A percentile compares a stretch with the other conserved stretches of the same genome.
Conservation (phyloP, 2,113 vertebrate species). For the Phylloscopus whistleri region DNA sequence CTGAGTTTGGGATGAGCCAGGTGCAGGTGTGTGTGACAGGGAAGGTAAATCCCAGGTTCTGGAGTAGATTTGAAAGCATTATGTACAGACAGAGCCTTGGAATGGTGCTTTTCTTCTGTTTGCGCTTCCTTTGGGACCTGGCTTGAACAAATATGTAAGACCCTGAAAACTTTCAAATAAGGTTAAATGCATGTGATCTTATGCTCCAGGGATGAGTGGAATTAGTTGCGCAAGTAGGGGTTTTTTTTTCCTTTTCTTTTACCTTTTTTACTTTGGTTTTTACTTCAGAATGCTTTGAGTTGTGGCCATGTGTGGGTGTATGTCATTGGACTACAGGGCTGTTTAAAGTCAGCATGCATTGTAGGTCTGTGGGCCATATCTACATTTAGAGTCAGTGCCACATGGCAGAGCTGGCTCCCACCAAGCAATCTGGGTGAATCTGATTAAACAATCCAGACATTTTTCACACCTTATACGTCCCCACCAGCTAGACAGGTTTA, state of each 20-base stretch:
- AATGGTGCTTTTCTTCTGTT: not conserved
- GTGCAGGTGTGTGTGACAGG: not conserved
- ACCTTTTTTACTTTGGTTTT: not conserved
- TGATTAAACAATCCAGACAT: not conserved
- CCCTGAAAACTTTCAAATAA: not conserved
- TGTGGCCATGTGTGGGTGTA: not conserved
- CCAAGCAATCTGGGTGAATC: not conserved
- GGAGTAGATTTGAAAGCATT: not conserved
- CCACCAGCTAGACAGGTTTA: not conserved
- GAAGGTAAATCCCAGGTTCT: conserved; percentile 11
- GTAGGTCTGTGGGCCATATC: not conserved
- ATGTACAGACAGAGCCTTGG: not conserved
- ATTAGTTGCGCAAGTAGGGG: not conserved
- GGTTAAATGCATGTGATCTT: not conserved
- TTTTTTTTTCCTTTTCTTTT: fast-evolving
- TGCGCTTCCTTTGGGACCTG: not conserved
- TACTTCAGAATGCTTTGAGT: not conserved
- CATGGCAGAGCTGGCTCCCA: not conserved
- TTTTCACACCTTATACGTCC: not conserved
- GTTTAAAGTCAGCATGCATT: not conserved
- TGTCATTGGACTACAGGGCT: not conserved
- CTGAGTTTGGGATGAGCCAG: not conserved
- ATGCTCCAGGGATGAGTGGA: not conserved
- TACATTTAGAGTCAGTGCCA: not conserved
- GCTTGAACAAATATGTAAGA: not conserved